Evolutionary conservation across 1,140 invertebrate genomes (phyloP).

Genomic region (Sitophilus oryzae): DNA sequence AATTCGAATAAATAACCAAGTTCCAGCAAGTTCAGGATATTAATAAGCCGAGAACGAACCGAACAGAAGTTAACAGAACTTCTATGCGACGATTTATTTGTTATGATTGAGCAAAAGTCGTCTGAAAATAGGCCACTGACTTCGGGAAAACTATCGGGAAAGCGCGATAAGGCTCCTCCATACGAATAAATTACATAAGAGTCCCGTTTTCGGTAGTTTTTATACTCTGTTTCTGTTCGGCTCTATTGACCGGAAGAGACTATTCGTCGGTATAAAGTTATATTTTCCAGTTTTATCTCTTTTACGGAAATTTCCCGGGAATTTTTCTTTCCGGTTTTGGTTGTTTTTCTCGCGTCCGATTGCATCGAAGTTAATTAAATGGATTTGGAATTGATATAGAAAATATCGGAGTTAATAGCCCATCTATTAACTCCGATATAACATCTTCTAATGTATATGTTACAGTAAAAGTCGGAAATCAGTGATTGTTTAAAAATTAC

Average conservation of each 20-base stretch:
- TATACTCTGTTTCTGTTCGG: slow-evolving; percentile 11
- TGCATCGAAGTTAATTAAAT: no score
- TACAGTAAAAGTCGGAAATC: no score
- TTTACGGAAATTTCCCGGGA: not conserved
- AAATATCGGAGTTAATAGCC: no score
- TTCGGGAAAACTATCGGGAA: slow-evolving; percentile 5
- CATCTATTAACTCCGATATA: no score
- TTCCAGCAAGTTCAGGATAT: no score
- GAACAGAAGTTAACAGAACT: slow-evolving; percentile 26
- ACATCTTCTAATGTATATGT: no score
- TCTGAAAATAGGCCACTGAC: slow-evolving; percentile 18
- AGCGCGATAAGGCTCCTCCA: slow-evolving; percentile 11
- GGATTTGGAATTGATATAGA: no score
- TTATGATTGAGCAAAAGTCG: slow-evolving; percentile 17
- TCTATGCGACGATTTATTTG: slow-evolving; percentile 19
- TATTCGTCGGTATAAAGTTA: not conserved
- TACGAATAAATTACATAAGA: slow-evolving; percentile 18
- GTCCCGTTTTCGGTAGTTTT: slow-evolving; percentile 3
- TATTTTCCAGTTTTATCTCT: not conserved
- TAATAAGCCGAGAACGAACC: no score
- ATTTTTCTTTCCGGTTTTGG: no score
- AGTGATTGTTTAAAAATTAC: no score
- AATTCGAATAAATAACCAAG: no score
- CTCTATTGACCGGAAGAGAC: slow-evolving; percentile 12
- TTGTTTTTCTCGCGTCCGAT: no score